These are phyloP conservation scores for Eurosta solidaginis DNA, from an alignment of 1,140 invertebrate genomes.

Conservation along the genomic window DNA sequence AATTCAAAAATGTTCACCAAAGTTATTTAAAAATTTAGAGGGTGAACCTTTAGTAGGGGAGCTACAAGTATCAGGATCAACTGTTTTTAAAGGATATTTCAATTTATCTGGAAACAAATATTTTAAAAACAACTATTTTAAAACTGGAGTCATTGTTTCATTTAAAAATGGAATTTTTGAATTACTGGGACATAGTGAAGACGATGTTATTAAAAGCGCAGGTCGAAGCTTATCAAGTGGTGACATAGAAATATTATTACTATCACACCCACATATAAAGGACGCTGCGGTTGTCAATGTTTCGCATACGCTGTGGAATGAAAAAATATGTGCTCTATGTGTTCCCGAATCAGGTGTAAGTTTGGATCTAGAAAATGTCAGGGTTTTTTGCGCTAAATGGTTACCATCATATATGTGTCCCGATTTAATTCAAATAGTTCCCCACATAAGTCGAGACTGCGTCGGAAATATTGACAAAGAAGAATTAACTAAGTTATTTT, in stretches of 20 bases:
- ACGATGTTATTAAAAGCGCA: neutral
- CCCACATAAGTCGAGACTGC: neutral
- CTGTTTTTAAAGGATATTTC: neutral
- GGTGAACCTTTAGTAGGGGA: neutral
- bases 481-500: neutral
- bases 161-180: neutral
- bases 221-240: neutral
- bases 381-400: neutral
- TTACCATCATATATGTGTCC: neutral
- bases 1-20: neutral
- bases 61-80: neutral
- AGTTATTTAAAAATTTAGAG: neutral
- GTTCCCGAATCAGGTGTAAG: neutral
- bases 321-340: neutral
- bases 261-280: neutral
- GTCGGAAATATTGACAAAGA: neutral
- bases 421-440: neutral
- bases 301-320: neutral
- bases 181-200: neutral
- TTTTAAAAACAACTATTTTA: neutral
- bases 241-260: neutral
- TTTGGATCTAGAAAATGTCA: neutral
- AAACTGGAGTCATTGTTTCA: neutral
- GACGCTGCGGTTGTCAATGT: neutral
- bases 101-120: neutral